These are phyloP conservation scores for Minunthozetes semirufus DNA, from an alignment of 2,888 invertebrate species.

Conservation along the genomic window DNA sequence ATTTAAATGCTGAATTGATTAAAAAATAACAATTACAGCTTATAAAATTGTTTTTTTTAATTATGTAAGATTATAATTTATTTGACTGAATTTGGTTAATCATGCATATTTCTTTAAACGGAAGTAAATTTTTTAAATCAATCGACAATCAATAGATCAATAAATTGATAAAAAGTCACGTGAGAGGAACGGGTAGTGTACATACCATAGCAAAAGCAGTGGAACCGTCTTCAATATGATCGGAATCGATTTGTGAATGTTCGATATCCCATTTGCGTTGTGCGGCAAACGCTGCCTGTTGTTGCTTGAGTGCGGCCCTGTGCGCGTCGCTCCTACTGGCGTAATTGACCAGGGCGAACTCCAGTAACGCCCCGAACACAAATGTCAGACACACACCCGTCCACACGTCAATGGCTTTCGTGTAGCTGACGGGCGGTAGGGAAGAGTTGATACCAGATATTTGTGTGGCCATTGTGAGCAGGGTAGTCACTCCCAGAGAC, in stretches of 20 bases:
- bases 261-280: slow-evolving; percentile 34
- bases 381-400: slow-evolving; percentile 95
- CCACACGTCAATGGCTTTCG: slow-evolving; percentile 97
- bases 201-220: slow-evolving; percentile 35
- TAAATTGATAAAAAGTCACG: too few species aligned
- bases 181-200: background rate
- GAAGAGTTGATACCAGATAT: slow-evolving; percentile 88
- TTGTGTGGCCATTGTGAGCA: slow-evolving; percentile 95
- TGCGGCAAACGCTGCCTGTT: slow-evolving; percentile 51
- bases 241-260: slow-evolving; percentile 62
- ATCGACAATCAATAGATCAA: too few species aligned
- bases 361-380: slow-evolving; percentile 92
- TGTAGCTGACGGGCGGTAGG: slow-evolving; percentile 93
- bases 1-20: too few species aligned
- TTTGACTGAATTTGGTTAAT: too few species aligned
- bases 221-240: slow-evolving; percentile 45
- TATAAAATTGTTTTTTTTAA: too few species aligned
- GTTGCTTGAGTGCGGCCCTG: slow-evolving; percentile 78
- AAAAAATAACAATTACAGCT: too few species aligned
- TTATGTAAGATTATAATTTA: too few species aligned
- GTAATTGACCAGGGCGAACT: slow-evolving; percentile 97
- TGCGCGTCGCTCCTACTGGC: slow-evolving; percentile 89
- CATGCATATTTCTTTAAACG: too few species aligned
- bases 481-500: slow-evolving; percentile 88
- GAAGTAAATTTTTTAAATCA: too few species aligned